Evolutionary conservation across 2,888 invertebrate genomes (phyloP), one percentile per base, ranked within the genome.

Genomic region (Hirtodrosophila confusa): DNA sequence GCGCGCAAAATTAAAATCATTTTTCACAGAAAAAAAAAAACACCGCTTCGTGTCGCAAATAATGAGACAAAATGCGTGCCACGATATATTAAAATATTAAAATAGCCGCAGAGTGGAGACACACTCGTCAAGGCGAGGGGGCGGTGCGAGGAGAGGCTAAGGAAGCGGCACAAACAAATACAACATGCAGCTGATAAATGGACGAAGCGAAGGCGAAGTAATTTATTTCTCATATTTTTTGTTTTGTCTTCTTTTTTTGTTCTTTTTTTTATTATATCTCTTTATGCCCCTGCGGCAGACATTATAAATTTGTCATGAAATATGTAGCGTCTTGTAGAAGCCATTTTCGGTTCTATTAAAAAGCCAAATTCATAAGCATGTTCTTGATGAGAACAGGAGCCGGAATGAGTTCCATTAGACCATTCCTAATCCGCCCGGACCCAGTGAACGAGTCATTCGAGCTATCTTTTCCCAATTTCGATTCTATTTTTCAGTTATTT

Each of bases 71-170:
- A 79, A 74, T 71, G 80, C 69, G 69, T 71, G 86, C 71, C 74
- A 63, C 58, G 62, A 77, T 69, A 74, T 72, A 83, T 86, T 84
- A 82, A 80, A 80, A 80, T 85, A 85, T 85, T 75, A 73, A 80
- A 72, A 75, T 69, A 70, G 65, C 55, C 48, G 37, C 54, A 50
- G 31, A 39, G 23, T 45, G 50, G 10, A 17, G 17, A 17, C 17
- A 17, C 17, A 17, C 17, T 17, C 17, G 17, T 17, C 17, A 17
- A 17, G 4, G 7, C 3, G 6, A 4, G 4, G 5, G 0, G 37
- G 27, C 5, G 7, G 9, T 1, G 5, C 3, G 24, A 3, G 11
- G 43, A 8, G n/a, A 23, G 8, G 55, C 17, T 45, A 47, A 41
- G 48, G 44, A 60, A 53, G 27, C 45, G 29, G 23, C 27, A 44